Evolutionary conservation across 2,888 invertebrate species (phyloP).

Genomic region (Netelia melanura): DNA sequence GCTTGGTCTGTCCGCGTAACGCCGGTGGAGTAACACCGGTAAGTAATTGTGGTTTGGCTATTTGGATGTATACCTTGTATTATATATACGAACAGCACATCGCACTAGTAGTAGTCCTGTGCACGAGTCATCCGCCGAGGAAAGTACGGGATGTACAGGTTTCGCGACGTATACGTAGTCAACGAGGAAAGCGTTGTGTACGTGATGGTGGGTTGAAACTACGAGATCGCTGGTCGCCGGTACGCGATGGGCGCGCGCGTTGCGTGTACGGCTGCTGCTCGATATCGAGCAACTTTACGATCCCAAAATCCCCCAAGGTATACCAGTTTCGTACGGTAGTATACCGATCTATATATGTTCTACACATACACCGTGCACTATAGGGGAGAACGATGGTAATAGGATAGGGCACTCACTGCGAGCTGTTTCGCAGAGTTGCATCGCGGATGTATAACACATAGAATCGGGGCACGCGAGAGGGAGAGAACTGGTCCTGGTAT

Average conservation of each 20-base stretch:
- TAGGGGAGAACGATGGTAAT: slow-evolving; percentile 30
- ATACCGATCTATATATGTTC: slow-evolving; percentile 36
- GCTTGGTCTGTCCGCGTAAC: slow-evolving; percentile 55
- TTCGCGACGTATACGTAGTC: slow-evolving; percentile 10
- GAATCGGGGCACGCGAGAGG: slow-evolving; percentile 28
- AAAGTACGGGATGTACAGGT: slow-evolving; percentile 30
- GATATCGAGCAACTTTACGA: slow-evolving; percentile 71
- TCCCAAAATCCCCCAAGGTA: slow-evolving; percentile 66
- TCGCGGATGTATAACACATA: slow-evolving; percentile 49
- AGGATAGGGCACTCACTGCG: slow-evolving; percentile 35
- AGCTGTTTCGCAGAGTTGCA: slow-evolving; percentile 47
- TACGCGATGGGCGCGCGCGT: slow-evolving; percentile 50
- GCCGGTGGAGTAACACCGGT: slow-evolving; percentile 67
- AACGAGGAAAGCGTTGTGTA: slow-evolving; percentile 35
- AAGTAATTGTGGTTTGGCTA: slow-evolving; percentile 70
- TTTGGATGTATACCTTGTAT: slow-evolving; percentile 36
- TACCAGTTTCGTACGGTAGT: slow-evolving; percentile 48
- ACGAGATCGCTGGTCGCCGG: slow-evolving; percentile 52
- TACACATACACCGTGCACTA: slow-evolving; percentile 9
- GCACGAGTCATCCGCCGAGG: slow-evolving; percentile 33
- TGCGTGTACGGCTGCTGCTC: slow-evolving; percentile 48
- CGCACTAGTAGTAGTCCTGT: slow-evolving; percentile 24
- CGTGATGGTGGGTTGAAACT: slow-evolving; percentile 53
- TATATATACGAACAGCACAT: not conserved
- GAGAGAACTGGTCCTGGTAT: not conserved